Evolutionary conservation across 2,113 vertebrate genomes (phyloP).

Genomic region (Marcusenius ussheri): DNA sequence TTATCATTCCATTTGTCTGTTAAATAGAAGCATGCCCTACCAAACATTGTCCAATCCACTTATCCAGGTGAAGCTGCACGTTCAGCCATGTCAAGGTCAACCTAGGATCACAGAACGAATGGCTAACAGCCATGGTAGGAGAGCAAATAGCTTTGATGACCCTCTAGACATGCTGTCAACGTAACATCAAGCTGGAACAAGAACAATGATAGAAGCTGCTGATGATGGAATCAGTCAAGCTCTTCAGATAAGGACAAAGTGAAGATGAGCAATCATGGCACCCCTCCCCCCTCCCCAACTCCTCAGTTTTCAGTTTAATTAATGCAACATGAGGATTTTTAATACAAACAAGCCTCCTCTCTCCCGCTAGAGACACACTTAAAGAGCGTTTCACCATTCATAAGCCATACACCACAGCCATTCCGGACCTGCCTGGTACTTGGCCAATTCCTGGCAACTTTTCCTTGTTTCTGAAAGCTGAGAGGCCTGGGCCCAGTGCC

Average conservation of each 20-base stretch:
- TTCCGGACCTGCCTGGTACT: neutral
- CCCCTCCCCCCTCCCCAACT: neutral
- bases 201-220: neutral
- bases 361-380: neutral
- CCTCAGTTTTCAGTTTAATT: neutral
- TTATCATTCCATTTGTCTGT: neutral
- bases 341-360: neutral
- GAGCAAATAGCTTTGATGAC: neutral
- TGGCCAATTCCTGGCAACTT: neutral
- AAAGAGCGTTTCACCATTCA: neutral
- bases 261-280: neutral
- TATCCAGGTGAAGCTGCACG: neutral
- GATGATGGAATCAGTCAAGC: neutral
- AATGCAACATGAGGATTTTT: neutral
- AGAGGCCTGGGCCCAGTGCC: neutral
- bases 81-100: neutral
- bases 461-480: neutral
- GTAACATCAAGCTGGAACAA: neutral
- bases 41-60: neutral
- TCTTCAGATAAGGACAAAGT: neutral
- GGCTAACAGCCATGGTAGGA: neutral
- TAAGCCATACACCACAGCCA: neutral
- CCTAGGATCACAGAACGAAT: neutral
- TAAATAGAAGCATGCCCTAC: neutral
- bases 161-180: neutral